phyloP scores from a whole-genome alignment of 2,888 invertebrate species.

The Synergus laeviventris region DNA sequence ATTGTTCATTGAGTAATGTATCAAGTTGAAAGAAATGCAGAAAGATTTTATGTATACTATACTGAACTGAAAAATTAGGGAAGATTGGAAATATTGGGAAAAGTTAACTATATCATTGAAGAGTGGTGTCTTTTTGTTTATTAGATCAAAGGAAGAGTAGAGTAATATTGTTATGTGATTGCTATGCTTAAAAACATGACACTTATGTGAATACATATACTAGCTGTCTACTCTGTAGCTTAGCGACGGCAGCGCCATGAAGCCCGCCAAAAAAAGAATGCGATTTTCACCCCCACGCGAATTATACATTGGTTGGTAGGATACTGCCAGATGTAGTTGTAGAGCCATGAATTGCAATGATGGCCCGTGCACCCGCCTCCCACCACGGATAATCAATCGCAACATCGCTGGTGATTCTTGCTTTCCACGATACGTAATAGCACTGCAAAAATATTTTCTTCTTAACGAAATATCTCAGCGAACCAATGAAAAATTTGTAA shows the following conservation, averaged over 20 bases:
- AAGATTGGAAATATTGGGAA: not conserved
- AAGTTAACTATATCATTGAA: not conserved
- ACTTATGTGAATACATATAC: not conserved
- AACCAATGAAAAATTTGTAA: not conserved
- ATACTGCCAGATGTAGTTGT: constrained; percentile 69
- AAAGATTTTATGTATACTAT: not conserved
- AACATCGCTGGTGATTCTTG: constrained; percentile 67
- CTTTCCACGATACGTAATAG: constrained; percentile 46
- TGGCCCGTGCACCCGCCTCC: constrained; percentile 70
- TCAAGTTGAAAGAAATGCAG: not conserved
- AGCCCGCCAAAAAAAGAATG: constrained; percentile 73
- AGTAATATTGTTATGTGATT: not conserved
- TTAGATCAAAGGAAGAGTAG: not conserved
- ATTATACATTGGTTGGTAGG: constrained; percentile 72
- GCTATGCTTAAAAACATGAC: not conserved
- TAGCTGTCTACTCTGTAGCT: not conserved
- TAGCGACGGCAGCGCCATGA: constrained; percentile 70
- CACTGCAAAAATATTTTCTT: not conserved
- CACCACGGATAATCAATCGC: constrained; percentile 75
- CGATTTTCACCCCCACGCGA: constrained; percentile 71
- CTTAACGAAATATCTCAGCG: not conserved
- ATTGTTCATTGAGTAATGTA: not conserved
- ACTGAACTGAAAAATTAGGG: not conserved
- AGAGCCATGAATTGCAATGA: constrained; percentile 75
- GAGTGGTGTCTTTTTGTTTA: not conserved